Base-by-base conservation (phyloP, 2,888 invertebrate species). In the Aporophyla nigra region DNA sequence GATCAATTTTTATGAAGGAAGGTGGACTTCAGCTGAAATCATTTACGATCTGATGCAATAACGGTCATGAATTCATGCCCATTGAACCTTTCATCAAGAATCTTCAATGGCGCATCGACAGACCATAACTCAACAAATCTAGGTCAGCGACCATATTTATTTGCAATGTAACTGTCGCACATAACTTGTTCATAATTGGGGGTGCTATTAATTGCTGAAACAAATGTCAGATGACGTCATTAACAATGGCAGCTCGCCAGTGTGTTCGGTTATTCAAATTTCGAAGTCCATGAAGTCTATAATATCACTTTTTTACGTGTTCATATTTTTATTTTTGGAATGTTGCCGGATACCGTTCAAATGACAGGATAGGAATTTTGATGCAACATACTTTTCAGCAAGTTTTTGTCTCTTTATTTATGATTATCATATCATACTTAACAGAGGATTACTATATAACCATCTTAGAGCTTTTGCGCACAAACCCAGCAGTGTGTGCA, bases 171-270 rank as follows among this genome's bases (percentile, higher is more conserved):
- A 58, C 70, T 74, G 80, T 68, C 81, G 46, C 62, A 14, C 56
- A 58, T 71, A 81, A 81, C 65, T 75, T 59, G 51, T 46, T 68
- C 14, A 65, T 68, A 71, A 63, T 69, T 71, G 40, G 73, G 66
- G n/a, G 27, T 68, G 75, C 70, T 68, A 80, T 84, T 80, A 65
- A 80, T 66, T 76, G 68, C 62, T 66, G n/a, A 49, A 51, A 70
- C 76, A 81, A 85, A 85, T 85, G 82, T 76, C 85, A 76, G 4
- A 51, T 85, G 71, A 72, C 71, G 61, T 72, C 56, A 66, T 46
- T 51, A 10, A 24, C 21, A 43, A 33, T 85, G 82, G 82, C 85
- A 71, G 49, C 14, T 43, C 12, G 85, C 82, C 85, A 82, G 69
- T 67, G 33, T 71, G 49, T 56, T 63, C 21, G 43, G 33, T 62